Conservation (phyloP, 1,140 invertebrate genomes). For the Hyphantria cunea region DNA sequence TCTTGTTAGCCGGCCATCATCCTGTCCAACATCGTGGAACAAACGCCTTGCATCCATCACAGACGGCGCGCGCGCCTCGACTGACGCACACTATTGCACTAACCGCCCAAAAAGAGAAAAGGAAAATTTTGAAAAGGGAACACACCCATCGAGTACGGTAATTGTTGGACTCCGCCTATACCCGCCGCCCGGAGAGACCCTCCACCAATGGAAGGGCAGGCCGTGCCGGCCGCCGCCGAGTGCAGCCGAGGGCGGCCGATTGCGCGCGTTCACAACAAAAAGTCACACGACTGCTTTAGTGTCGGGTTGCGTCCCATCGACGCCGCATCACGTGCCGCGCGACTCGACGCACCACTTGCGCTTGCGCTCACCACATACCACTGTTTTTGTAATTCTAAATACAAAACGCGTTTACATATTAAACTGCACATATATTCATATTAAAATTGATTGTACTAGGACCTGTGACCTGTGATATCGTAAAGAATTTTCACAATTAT, state of each 20-base stretch:
- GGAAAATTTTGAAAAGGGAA: conserved; percentile 74
- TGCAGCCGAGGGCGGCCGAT: conserved; percentile 56
- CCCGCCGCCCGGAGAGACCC: conserved; percentile 44
- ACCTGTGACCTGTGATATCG: conserved; percentile 58
- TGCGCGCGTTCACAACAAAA: conserved; percentile 73
- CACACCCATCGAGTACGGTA: conserved; percentile 58
- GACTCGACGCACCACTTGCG: conserved; percentile 53
- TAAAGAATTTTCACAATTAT: conserved; percentile 37
- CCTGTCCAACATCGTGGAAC: conserved; percentile 7
- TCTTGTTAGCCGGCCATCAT: conserved; percentile 23
- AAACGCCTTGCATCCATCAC: conserved; percentile 56
- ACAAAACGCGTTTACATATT: conserved; percentile 14
- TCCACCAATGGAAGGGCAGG: conserved; percentile 45
- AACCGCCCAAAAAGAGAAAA: conserved; percentile 78
- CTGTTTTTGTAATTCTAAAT: conserved; percentile 52
- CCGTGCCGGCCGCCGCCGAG: conserved; percentile 44
- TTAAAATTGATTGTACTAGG: conserved; percentile 37
- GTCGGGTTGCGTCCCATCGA: conserved; percentile 78
- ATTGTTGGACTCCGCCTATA: conserved; percentile 44
- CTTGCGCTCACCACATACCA: conserved; percentile 54
- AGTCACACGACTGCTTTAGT: conserved; percentile 77
- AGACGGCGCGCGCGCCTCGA: conserved; percentile 57
- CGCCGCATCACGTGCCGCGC: conserved; percentile 66
- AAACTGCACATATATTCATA: conserved; percentile 31
- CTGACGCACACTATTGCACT: conserved; percentile 68